Conservation (phyloP, 2,113 vertebrate genomes). For the Bubo scandiacus region DNA sequence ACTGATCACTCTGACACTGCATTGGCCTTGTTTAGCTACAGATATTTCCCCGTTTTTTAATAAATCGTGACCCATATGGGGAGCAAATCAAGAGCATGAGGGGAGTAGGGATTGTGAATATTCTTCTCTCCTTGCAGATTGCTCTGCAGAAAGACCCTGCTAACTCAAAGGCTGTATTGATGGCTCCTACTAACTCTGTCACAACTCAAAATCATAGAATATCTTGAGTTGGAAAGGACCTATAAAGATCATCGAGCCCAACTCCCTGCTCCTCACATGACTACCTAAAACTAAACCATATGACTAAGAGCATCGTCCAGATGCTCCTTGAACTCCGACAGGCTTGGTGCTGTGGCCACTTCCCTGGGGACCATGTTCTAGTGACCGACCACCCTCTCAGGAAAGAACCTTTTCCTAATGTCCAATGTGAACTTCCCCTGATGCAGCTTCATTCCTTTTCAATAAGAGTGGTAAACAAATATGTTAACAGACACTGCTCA, state of each 20-base stretch:
- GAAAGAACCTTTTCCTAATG: background rate
- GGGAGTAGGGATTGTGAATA: background rate
- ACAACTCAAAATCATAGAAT: background rate
- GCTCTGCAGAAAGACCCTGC: background rate
- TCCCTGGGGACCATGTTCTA: background rate
- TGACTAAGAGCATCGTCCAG: background rate
- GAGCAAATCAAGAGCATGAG: rapidly evolving
- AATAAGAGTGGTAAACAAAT: background rate
- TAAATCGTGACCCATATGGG: background rate
- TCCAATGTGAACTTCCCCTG: rapidly evolving
- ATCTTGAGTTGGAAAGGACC: background rate
- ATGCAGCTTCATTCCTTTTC: background rate
- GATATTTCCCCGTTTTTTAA: background rate
- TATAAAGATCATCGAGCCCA: too few relatives aligned
- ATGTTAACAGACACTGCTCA: background rate
- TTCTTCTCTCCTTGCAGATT: background rate
- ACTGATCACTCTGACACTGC: background rate
- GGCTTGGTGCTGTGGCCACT: background rate
- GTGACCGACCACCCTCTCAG: background rate
- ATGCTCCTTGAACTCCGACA: background rate
- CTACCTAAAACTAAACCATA: background rate
- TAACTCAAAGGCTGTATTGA: background rate
- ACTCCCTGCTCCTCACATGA: background rate
- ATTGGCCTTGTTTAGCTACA: background rate
- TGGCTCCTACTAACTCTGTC: background rate